A percentile compares a stretch with the other conserved stretches of the same genome.
These are phyloP conservation scores for Cremastobaeus sp. DNA, from an alignment of 2,888 invertebrate species.

Conservation along the genomic window DNA sequence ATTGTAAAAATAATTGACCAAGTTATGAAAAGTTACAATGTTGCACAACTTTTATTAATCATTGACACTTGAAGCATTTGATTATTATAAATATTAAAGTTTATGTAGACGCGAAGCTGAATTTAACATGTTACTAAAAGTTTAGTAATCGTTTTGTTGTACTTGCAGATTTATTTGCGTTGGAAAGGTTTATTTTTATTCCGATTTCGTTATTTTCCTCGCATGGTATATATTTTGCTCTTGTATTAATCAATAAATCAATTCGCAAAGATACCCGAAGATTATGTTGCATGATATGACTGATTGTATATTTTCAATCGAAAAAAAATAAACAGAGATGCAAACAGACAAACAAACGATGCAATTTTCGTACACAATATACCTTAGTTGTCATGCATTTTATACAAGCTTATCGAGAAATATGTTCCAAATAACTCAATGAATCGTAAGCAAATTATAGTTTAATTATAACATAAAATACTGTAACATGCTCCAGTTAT, in stretches of 20 bases:
- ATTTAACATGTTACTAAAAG: too few relatives aligned
- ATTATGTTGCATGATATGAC: too few relatives aligned
- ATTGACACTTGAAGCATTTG: too few relatives aligned
- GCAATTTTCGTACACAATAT: constrained; percentile 26
- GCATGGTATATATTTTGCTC: constrained; percentile 23
- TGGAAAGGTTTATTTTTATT: constrained; percentile 23
- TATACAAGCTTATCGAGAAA: constrained; percentile 25
- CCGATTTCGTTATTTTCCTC: neutral
- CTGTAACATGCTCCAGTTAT: constrained; percentile 10
- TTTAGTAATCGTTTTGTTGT: too few relatives aligned
- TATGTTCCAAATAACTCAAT: constrained; percentile 45
- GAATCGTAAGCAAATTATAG: constrained; percentile 27
- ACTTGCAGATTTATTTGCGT: constrained; percentile 2
- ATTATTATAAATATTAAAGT: too few relatives aligned
- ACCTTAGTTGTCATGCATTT: constrained; percentile 25
- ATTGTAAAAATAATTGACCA: too few relatives aligned
- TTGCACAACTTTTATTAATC: too few relatives aligned
- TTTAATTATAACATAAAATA: constrained; percentile 23
- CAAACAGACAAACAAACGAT: too few relatives aligned
- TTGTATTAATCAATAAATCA: constrained; percentile 46
- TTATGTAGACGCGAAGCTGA: too few relatives aligned
- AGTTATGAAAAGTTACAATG: too few relatives aligned
- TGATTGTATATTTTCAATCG: too few relatives aligned
- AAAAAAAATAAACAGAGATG: too few relatives aligned
- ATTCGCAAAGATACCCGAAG: constrained; percentile 36